Evolutionary conservation across 1,140 invertebrate genomes (phyloP).

Genomic region (Caenorhabditis briggsae): DNA sequence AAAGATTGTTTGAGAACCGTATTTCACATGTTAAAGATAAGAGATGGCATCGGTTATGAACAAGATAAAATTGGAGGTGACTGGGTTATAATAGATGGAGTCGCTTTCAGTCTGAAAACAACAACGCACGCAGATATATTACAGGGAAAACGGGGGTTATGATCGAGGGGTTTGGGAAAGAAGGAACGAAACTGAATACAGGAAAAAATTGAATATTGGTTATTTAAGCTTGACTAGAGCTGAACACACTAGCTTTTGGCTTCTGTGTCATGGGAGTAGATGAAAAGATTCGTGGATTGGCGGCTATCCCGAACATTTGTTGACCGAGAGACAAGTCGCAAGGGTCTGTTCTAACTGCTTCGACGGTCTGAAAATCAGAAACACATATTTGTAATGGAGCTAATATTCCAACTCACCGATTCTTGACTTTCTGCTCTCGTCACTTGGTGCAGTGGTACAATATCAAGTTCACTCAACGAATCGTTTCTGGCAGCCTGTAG

Average conservation of each 20-base stretch:
- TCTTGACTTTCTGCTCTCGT: neutral
- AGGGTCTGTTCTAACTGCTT: neutral
- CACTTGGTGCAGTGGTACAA: neutral
- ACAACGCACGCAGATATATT: neutral
- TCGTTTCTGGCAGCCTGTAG: neutral
- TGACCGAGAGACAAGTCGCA: constrained; percentile 25
- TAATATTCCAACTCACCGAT: neutral
- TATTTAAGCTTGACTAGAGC: constrained; percentile 15
- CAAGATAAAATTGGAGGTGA: neutral
- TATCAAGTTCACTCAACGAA: neutral
- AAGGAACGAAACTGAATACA: neutral
- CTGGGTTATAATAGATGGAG: neutral
- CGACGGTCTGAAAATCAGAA: neutral
- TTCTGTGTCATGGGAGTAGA: constrained; percentile 12
- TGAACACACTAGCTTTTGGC: neutral
- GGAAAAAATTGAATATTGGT: neutral
- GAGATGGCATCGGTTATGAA: neutral
- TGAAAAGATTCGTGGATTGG: neutral
- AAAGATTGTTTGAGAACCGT: neutral
- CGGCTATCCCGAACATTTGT: constrained; percentile 18
- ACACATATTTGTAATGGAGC: neutral
- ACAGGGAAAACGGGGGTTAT: neutral
- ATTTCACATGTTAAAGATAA: constrained; percentile 26
- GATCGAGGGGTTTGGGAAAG: neutral
- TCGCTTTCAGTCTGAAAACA: neutral